phyloP scores from a whole-genome alignment of 2,113 vertebrate species.

The Motacilla tschutschensis region DNA sequence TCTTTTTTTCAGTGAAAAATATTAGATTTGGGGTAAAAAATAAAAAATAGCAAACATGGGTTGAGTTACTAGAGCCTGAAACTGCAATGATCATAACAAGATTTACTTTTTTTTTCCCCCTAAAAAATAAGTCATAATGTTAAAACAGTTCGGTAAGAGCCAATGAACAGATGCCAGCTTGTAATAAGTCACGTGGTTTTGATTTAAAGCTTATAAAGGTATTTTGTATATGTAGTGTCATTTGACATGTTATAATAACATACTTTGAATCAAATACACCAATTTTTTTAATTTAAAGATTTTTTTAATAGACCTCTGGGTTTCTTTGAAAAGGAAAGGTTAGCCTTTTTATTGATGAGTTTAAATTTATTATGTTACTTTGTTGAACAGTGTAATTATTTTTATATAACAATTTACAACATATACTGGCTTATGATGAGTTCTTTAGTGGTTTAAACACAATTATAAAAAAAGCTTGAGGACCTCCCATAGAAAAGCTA shows the following conservation, averaged over 20 bases:
- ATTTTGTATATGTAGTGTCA: background rate
- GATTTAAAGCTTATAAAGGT: background rate
- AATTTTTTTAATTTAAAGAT: too few relatives aligned
- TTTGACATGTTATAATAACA: background rate
- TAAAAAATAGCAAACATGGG: background rate
- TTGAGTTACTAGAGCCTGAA: background rate
- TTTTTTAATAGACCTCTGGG: background rate
- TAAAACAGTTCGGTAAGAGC: background rate
- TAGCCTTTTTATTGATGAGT: background rate
- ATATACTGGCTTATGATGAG: too few relatives aligned
- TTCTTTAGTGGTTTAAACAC: background rate
- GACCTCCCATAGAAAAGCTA: background rate
- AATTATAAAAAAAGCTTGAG: background rate
- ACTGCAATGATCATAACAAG: background rate
- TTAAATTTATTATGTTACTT: background rate
- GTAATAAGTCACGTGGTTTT: background rate
- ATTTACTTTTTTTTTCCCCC: background rate
- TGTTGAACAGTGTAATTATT: background rate
- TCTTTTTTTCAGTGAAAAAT: background rate
- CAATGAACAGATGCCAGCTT: background rate
- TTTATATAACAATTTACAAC: background rate
- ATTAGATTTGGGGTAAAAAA: background rate
- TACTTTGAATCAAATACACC: background rate
- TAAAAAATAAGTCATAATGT: background rate
- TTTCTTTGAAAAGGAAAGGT: background rate